Conservation (phyloP, 1,140 invertebrate species). For the Olivierus martensii region DNA sequence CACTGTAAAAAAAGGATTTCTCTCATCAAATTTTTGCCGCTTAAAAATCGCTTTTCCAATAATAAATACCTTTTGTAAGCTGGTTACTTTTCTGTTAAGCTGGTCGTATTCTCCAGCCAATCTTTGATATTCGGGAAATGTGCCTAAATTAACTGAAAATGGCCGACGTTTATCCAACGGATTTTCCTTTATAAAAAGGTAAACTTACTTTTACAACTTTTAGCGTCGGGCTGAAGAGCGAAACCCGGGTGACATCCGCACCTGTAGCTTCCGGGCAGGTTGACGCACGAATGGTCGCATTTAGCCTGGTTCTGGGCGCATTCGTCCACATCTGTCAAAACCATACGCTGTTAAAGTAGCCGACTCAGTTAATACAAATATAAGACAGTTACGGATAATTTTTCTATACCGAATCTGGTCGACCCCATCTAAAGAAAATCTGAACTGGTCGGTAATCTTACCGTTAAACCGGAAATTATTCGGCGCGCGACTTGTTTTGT, state of each 20-base stretch:
- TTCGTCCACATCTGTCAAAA: conserved; percentile 27
- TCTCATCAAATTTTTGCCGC: no score
- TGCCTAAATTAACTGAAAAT: background rate
- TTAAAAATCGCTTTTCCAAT: no score
- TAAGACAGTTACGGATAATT: no score
- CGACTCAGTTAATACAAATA: background rate
- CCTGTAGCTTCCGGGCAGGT: conserved; percentile 53
- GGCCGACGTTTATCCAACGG: background rate
- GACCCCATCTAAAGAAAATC: no score
- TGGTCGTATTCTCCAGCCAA: background rate
- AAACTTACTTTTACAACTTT: conserved; percentile 11
- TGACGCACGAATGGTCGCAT: conserved; percentile 61
- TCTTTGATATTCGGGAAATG: background rate
- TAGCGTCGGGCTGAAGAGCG: conserved; percentile 2
- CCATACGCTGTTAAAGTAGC: no score
- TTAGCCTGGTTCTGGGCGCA: conserved; percentile 26
- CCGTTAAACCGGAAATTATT: background rate
- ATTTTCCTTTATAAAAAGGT: no score
- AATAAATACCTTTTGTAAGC: background rate
- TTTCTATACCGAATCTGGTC: no score
- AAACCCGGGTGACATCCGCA: conserved; percentile 43
- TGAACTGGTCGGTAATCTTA: no score
- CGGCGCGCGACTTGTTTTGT: background rate
- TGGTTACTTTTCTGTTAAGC: background rate
- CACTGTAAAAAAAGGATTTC: no score